Conservation (phyloP, 2,113 vertebrate genomes). For the Hypocryptadius cinnamomeus region DNA sequence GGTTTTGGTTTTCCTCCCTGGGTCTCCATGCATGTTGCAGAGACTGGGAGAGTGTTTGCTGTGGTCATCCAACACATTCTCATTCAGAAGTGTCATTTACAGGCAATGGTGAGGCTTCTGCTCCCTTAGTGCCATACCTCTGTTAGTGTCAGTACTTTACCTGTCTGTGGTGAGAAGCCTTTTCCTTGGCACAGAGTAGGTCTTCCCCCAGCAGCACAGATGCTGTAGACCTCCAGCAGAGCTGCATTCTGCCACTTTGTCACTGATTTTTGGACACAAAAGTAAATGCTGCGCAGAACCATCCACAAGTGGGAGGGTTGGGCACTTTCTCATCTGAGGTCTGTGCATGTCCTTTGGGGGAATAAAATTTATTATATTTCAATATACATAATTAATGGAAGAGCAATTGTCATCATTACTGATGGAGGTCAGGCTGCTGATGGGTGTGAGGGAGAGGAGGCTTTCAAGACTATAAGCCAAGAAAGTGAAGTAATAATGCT, state of each 20-base stretch:
- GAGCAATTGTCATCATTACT: background rate
- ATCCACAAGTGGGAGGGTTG: rapidly evolving
- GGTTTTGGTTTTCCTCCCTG: background rate
- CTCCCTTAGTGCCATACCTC: background rate
- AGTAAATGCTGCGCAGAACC: background rate
- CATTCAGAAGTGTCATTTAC: background rate
- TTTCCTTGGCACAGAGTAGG: background rate
- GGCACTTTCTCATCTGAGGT: background rate
- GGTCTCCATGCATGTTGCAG: rapidly evolving
- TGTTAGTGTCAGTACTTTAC: background rate
- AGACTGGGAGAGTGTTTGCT: background rate
- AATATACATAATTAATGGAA: background rate
- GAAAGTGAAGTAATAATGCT: background rate
- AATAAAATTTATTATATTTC: background rate
- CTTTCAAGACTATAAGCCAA: background rate
- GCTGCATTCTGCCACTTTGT: rapidly evolving
- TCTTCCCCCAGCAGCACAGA: rapidly evolving
- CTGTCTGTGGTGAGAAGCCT: background rate
- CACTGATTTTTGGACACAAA: background rate
- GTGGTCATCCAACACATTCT: background rate
- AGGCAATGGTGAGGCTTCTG: background rate
- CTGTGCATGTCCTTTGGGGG: background rate
- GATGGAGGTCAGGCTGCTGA: background rate
- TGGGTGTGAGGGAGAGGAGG: background rate
- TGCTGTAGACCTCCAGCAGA: background rate